Conservation (phyloP, 1,140 invertebrate genomes). For the Spodoptera litura region DNA sequence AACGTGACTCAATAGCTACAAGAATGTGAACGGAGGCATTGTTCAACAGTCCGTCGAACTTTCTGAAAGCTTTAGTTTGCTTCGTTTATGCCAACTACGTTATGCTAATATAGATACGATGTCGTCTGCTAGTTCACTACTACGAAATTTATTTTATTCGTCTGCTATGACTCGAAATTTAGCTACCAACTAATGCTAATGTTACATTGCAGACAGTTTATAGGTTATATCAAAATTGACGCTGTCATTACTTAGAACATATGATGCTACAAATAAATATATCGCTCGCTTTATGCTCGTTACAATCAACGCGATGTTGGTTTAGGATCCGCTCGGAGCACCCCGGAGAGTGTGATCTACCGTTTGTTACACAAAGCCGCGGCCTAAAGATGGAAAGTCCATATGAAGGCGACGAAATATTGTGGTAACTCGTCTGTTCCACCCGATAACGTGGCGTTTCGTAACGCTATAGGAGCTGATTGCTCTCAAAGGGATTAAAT, state of each 20-base stretch:
- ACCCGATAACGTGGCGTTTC: conserved; percentile 67
- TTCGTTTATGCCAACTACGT: conserved; percentile 65
- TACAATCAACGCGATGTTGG: conserved; percentile 21
- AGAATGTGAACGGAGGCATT: conserved; percentile 61
- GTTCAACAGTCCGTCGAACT: conserved; percentile 69
- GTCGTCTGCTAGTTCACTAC: conserved; percentile 66
- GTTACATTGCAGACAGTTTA: conserved; percentile 70
- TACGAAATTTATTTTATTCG: conserved; percentile 73
- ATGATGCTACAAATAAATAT: conserved; percentile 40
- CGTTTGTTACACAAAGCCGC: conserved; percentile 61
- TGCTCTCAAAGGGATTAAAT: conserved; percentile 79
- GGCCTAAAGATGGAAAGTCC: conserved; percentile 52
- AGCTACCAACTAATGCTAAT: conserved; percentile 68
- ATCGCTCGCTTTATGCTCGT: conserved; percentile 16
- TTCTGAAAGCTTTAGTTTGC: conserved; percentile 62
- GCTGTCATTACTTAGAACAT: conserved; percentile 62
- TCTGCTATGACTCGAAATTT: conserved; percentile 68
- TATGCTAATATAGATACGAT: conserved; percentile 74
- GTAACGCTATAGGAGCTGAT: conserved; percentile 71
- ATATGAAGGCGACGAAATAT: conserved; percentile 52
- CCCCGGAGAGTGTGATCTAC: conserved; percentile 62
- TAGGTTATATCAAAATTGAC: conserved; percentile 61
- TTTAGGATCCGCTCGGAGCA: conserved; percentile 61
- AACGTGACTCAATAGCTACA: conserved; percentile 56
- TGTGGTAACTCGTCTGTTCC: conserved; percentile 57